Evolutionary conservation across 2,797 vertebrate genomes (phyloP).

Genomic region (Hypotaenidia philippensis): DNA sequence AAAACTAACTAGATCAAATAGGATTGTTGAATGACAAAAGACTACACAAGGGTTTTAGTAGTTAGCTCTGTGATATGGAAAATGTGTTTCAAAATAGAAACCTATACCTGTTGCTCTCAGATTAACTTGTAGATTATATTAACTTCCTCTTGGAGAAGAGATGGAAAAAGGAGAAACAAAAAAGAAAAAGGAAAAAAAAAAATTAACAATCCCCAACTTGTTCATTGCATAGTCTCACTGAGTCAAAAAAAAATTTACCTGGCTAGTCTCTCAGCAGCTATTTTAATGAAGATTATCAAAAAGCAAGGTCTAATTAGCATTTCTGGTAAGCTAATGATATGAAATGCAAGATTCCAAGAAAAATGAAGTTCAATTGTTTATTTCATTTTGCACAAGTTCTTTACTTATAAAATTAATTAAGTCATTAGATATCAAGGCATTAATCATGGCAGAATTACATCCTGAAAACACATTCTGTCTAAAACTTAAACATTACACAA

Average conservation of each 20-base stretch:
- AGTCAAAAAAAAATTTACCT: not conserved
- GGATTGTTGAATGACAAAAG: not conserved
- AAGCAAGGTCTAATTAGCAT: not conserved
- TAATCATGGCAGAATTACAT: constrained; percentile 61
- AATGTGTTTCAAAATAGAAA: not conserved
- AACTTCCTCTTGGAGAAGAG: not conserved
- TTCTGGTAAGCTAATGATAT: not conserved
- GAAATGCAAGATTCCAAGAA: not conserved
- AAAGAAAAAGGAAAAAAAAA: too few species aligned
- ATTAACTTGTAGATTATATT: not conserved
- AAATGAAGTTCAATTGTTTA: constrained; percentile 24
- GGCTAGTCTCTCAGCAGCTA: not conserved
- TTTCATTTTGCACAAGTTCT: constrained; percentile 27
- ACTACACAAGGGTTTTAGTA: not conserved
- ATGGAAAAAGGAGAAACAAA: too few species aligned
- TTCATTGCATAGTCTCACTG: not conserved
- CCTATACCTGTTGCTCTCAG: not conserved
- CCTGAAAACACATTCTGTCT: not conserved
- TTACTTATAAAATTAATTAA: constrained; percentile 63
- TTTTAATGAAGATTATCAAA: not conserved
- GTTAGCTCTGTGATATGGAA: not conserved
- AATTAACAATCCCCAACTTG: too few species aligned
- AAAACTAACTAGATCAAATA: not conserved
- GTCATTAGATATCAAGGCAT: constrained; percentile 62
- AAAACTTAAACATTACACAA: constrained; percentile 1